Percentiles rank a stretch among this genome's conserved stretches.
phyloP scores from a whole-genome alignment of 2,888 invertebrate genomes.

The Melangyna quadrimaculata region DNA sequence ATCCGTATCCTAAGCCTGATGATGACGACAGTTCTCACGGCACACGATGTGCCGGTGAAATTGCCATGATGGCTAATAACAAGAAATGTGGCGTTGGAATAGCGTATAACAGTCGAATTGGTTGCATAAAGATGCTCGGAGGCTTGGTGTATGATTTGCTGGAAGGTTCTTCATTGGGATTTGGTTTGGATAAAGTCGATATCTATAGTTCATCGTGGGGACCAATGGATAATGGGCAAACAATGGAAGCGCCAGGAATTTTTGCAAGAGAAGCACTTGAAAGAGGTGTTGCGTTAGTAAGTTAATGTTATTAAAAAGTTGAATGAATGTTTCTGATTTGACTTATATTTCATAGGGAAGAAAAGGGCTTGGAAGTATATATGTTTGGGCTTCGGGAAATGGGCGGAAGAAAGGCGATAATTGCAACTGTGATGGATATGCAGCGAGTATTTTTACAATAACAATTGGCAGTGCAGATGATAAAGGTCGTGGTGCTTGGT shows the following conservation, averaged over 20 bases:
- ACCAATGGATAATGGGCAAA: constrained; percentile 93
- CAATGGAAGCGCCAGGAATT: constrained; percentile 93
- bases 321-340: too few relatives aligned
- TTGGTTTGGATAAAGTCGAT: constrained; percentile 89
- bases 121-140: constrained; percentile 94
- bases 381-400: constrained; percentile 96
- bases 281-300: constrained; percentile 88
- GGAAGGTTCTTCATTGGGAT: constrained; percentile 92
- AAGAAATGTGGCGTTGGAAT: constrained; percentile 94
- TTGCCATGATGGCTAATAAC: constrained; percentile 94
- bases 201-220: constrained; percentile 97
- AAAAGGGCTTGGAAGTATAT: constrained; percentile 90
- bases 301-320: too few relatives aligned
- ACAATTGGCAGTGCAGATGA: constrained; percentile 94
- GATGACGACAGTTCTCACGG: constrained; percentile 89
- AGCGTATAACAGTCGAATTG: constrained; percentile 91
- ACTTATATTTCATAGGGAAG: constrained; percentile 87
- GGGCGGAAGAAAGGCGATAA: constrained; percentile 92
- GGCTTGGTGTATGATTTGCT: constrained; percentile 92
- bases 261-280: constrained; percentile 89
- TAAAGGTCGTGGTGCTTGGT: constrained; percentile 92
- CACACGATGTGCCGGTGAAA: constrained; percentile 94
- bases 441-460: constrained; percentile 91
- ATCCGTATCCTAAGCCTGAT: constrained; percentile 88
- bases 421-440: constrained; percentile 94